These are phyloP conservation scores for Rotaria sp. DNA, from an alignment of 2,888 invertebrate genomes.

Conservation along the genomic window DNA sequence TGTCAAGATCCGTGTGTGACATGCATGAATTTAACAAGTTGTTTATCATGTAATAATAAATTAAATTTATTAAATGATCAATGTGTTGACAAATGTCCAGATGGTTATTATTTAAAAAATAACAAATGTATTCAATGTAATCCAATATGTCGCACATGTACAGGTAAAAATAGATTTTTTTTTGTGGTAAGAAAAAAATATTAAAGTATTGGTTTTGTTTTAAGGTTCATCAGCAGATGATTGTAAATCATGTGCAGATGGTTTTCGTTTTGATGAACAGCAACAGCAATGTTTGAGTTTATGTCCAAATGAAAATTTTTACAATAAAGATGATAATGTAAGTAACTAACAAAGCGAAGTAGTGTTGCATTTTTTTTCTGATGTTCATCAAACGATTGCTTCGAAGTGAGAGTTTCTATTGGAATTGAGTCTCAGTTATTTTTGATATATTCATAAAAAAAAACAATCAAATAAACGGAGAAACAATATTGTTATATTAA, in stretches of 20 bases:
- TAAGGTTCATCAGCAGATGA: neutral
- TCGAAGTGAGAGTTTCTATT: too few relatives aligned
- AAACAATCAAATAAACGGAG: too few relatives aligned
- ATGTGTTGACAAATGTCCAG: neutral
- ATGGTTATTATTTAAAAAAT: neutral
- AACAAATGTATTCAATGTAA: neutral
- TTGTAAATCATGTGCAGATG: neutral
- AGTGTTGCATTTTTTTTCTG: too few relatives aligned
- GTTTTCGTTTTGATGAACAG: neutral
- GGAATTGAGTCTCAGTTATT: too few relatives aligned
- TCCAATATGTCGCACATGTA: neutral
- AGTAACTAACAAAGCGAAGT: neutral
- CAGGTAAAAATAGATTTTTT: neutral
- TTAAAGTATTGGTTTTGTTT: neutral
- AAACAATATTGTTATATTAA: too few relatives aligned
- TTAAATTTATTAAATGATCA: neutral
- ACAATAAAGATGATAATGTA: neutral
- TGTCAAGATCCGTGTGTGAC: neutral
- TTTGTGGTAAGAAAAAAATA: neutral
- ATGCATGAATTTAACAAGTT: neutral
- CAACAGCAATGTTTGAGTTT: neutral
- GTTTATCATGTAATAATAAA: neutral
- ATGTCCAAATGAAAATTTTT: slow-evolving; percentile 1
- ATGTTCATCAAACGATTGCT: too few relatives aligned
- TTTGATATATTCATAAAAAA: too few relatives aligned